A percentile compares a stretch with the other conserved stretches of the same genome.
Evolutionary conservation across 2,888 invertebrate species (phyloP).

Genomic region (Rhingia campestris): DNA sequence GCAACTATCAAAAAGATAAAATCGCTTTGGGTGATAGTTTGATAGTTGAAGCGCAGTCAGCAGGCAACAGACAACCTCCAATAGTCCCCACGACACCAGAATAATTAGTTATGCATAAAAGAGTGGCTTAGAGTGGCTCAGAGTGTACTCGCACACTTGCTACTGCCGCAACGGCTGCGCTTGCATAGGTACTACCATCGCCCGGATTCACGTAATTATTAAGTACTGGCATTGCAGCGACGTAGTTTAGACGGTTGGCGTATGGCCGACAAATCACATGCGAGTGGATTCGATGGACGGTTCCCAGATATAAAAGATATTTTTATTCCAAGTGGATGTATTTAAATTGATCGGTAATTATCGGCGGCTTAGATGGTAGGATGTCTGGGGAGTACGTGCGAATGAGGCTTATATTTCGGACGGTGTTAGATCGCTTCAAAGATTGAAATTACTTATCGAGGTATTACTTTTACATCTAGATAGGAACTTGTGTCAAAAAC

Average conservation of each 20-base stretch:
- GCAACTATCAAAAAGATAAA: slow-evolving; percentile 65
- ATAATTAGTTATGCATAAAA: slow-evolving; percentile 69
- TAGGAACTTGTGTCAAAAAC: too few species aligned
- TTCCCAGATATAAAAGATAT: not conserved
- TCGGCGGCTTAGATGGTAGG: slow-evolving; percentile 1
- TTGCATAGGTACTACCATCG: slow-evolving; percentile 5
- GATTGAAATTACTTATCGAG: too few species aligned
- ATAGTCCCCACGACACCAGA: slow-evolving; percentile 40
- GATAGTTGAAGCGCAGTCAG: slow-evolving; percentile 71
- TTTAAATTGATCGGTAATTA: slow-evolving; percentile 17
- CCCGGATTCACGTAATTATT: slow-evolving; percentile 50
- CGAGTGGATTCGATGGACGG: not conserved
- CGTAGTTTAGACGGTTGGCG: not conserved
- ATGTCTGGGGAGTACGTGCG: not conserved
- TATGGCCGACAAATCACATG: slow-evolving; percentile 36
- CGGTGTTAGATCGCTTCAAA: too few species aligned
- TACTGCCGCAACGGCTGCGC: not conserved
- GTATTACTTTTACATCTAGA: too few species aligned
- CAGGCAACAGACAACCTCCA: slow-evolving; percentile 44
- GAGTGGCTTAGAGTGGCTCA: slow-evolving; percentile 40
- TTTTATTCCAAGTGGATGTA: not conserved
- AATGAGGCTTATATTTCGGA: not conserved
- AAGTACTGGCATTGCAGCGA: not conserved
- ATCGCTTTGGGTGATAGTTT: slow-evolving; percentile 74
- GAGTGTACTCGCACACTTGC: slow-evolving; percentile 5